These are phyloP conservation scores for Leguminivora glycinivorella DNA, from an alignment of 1,140 invertebrate genomes.

Conservation along the genomic window DNA sequence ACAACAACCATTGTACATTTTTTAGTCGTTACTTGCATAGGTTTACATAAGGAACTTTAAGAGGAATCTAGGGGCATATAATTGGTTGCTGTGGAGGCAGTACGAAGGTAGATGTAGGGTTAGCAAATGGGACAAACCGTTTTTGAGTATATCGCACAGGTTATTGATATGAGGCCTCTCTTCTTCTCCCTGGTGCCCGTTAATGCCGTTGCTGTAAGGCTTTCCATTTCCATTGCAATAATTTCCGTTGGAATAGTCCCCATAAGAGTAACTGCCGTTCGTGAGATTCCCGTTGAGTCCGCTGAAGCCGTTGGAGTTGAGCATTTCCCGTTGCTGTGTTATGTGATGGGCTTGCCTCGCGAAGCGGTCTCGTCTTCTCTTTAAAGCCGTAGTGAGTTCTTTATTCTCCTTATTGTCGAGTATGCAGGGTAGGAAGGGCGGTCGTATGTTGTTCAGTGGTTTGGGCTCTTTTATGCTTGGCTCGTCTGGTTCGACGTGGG, in stretches of 20 bases:
- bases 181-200: slow-evolving; percentile 51
- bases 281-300: slow-evolving; percentile 41
- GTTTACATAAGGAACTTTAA: no score
- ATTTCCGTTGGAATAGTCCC: slow-evolving; percentile 33
- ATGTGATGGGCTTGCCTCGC: slow-evolving; percentile 64
- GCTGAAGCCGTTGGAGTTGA: slow-evolving; percentile 48
- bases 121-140: slow-evolving; percentile 71
- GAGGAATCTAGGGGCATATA: neutral
- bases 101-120: slow-evolving; percentile 44
- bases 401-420: slow-evolving; percentile 64
- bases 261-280: slow-evolving; percentile 35
- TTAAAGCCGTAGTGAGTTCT: slow-evolving; percentile 57
- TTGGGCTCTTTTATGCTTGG: slow-evolving; percentile 42
- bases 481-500: slow-evolving; percentile 46
- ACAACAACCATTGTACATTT: neutral
- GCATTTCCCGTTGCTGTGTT: slow-evolving; percentile 60
- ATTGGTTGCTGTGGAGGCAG: neutral
- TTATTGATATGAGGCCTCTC: slow-evolving; percentile 44
- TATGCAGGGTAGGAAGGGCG: slow-evolving; percentile 50
- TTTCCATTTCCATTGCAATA: slow-evolving; percentile 32
- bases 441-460: slow-evolving; percentile 46
- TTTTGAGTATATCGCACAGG: slow-evolving; percentile 59
- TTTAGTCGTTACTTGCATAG: no score
- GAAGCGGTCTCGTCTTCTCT: slow-evolving; percentile 58
- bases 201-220: slow-evolving; percentile 48